Evolutionary conservation across 92 coral and sea anemone genomes (phyloP), one percentile per base, ranked within the genome.

Genomic region (Micromussa lordhowensis): DNA sequence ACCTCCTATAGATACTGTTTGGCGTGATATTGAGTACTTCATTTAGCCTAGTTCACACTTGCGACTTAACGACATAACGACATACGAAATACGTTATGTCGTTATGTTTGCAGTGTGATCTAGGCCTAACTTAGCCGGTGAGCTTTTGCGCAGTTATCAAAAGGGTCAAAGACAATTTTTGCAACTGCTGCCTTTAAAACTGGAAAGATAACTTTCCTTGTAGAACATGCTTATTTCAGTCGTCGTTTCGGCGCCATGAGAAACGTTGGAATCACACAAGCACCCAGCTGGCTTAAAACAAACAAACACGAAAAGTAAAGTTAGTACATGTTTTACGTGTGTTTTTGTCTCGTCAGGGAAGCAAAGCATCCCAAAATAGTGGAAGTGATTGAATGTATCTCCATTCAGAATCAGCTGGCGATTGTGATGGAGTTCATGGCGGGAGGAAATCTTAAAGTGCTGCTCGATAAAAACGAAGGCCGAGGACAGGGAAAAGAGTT

Each of bases 401-500:
- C 85, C 26, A 86, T 89, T 49, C 90, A 89, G 70, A 92, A 92
- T 82, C 86, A 89, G 29, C 84, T 92, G 58, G 92, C 94, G 31
- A 85, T 92, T 21, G 94, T 92, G 48, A 92, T 89, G 92, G 94
- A 92, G 85, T 89, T 92, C n/a, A 89, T 92, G 92, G 86, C 78
- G 57, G 94, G 92, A 34, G 94, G 85, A 48, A 88, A 92, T 85
- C 90, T 92, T 1, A 85, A 89, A 79, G 82, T 31, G 28, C 54
- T 78, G 19, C 75, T 92, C n/a, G 72, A 69, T 18, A 89, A 84
- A 38, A 51, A 79, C 17, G 78, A 81, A 0, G 85, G 54, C 3
- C 64, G 75, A 53, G 90, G 90, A 21, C 90, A 88, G 48, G 87
- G 61, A 17, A 88, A 80, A 54, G 76, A 75, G 28, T 92, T 92